Base-by-base conservation (phyloP, 2,888 invertebrate genomes). In the Scaptodrosophila latifasciaeformis region DNA sequence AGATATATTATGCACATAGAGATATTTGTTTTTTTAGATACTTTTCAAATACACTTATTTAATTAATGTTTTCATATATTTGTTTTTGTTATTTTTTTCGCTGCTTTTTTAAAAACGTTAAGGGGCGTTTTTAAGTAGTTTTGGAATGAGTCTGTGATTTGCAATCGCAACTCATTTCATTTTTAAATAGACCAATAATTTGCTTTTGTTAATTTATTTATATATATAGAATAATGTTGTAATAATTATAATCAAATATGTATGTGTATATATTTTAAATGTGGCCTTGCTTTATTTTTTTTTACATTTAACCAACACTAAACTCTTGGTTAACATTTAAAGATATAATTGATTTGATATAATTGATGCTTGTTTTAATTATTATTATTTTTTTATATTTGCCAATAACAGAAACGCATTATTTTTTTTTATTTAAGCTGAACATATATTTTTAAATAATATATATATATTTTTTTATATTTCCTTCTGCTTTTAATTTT, bases 281-380 rank as follows among this genome's bases (percentile, higher is more conserved):
- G 27, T 49, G 10, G 37, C 13, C 31, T 34, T 12, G 15, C 34
- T 34, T 49, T 27, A 30, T 40, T 50, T 37, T 39, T 60, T 60
- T 63, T 59, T 66, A 52, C 50, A 51, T 69, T 63, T 79, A 75
- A 80, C 81, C 78, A 77, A 80, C 79, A 75, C 80, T 81, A 65
- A 81, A 77, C 80, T 79, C 79, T 77, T 81, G 82, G 75, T 75
- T 82, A 71, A 81, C 70, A 62, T 58, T 58, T 64, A 59, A 49
- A 62, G 49, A 55, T 61, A 49, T 61, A 69, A 67, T 63, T 70
- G 63, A 50, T 59, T 49, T 59, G 47, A 53, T 34, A 51, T 74
- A 72, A 72, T 74, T 74, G 77, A 72, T 72, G 64, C 61, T n/a
- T 65, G 66, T 54, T 60, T 54, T 46, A 31, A n/a, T n/a, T n/a